These are phyloP conservation scores for Alca torda DNA, from an alignment of 2,797 vertebrate genomes.

Conservation along the genomic window DNA sequence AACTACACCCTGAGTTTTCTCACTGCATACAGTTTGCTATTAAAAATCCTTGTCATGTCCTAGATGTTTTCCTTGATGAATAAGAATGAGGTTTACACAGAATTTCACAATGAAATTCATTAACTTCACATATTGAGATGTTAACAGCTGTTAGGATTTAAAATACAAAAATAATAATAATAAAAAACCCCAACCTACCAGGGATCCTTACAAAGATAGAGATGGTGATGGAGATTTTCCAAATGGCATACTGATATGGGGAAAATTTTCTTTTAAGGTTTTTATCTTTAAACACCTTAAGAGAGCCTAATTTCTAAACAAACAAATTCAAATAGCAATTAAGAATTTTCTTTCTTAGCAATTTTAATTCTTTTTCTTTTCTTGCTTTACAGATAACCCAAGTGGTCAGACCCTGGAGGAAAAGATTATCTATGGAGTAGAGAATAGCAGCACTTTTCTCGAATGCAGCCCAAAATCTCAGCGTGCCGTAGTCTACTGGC, in stretches of 20 bases:
- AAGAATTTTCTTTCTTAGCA: neutral
- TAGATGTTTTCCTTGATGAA: conserved; percentile 36
- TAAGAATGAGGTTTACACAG: conserved; percentile 19
- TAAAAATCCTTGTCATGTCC: conserved; percentile 20
- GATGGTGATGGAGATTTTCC: neutral
- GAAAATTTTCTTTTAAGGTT: neutral
- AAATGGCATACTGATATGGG: neutral
- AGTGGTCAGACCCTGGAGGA: conserved; percentile 83
- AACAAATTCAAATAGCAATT: neutral
- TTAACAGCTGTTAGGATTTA: conserved; percentile 19
- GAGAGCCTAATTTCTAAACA: neutral
- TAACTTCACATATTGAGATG: neutral
- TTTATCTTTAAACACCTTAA: neutral
- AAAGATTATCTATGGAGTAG: conserved; percentile 94
- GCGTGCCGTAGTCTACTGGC: conserved; percentile 92
- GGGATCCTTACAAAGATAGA: neutral
- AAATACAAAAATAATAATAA: neutral
- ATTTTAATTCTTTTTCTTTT: neutral
- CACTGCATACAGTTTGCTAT: conserved; percentile 16
- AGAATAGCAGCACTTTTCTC: conserved; percentile 97
- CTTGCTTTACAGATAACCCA: conserved; percentile 83
- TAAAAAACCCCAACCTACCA: neutral
- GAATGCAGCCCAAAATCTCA: conserved; percentile 98
- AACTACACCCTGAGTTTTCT: conserved; percentile 37
- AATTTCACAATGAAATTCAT: conserved; percentile 11